Evolutionary conservation across 2,797 vertebrate genomes (phyloP), one percentile per base, ranked within the genome.

Genomic region (Euphonia xanthogaster): DNA sequence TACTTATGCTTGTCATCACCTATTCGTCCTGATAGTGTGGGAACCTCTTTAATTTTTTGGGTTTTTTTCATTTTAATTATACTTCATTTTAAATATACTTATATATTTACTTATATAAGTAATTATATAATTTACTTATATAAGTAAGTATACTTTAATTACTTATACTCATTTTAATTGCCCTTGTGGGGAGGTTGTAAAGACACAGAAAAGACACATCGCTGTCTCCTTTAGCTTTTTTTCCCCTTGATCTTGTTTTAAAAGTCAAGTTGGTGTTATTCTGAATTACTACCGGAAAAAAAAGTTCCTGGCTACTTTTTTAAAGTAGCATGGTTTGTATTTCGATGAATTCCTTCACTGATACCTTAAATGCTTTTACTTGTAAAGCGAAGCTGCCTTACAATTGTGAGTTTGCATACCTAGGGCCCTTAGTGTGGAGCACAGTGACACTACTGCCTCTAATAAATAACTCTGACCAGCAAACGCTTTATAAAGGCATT

Each of bases 401-500:
- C 7, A 24, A 0, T 6, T 12, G 4, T 5, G 53, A 22, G 3
- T 28, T n/a, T 42, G 65, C 25, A 9, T 14, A 4, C 12, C 0
- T 2, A 15, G 58, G 16, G 35, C 25, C 71, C n/a, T 30, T 7
- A 19, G 5, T 2, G 8, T 4, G 16, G 55, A 39, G 33, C n/a
- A 12, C 47, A 13, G 37, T 6, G 57, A 39, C 10, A 6, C 8
- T 14, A 2, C 51, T 9, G 42, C n/a, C 47, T 16, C 35, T 33
- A 28, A 12, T 16, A 57, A 53, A 6, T 3, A 28, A 20, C 66
- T 39, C 54, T 6, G 58, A 40, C 11, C 23, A 9, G 23, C 31
- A 48, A 3, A 20, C 9, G 1, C 8, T 28, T 3, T 2, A 1
- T 7, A 16, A 42, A 27, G n/a, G 33, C 7, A 0, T 33, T 55